phyloP scores from a whole-genome alignment of 2,797 vertebrate genomes.

The Merluccius polli region DNA sequence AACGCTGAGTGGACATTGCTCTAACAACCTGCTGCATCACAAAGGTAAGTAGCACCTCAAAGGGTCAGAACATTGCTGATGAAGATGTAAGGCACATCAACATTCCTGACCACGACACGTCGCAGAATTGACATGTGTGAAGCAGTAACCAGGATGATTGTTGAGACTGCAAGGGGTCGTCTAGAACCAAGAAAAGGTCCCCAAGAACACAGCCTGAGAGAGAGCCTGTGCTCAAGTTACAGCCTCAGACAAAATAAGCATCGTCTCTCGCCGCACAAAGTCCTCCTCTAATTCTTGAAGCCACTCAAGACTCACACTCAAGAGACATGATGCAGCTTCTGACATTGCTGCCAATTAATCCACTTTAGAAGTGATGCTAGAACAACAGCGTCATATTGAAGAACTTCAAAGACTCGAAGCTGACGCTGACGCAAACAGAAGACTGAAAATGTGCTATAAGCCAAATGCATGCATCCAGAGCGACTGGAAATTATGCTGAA shows the following conservation, averaged over 20 bases:
- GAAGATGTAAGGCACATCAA: too few relatives aligned
- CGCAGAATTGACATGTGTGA: too few relatives aligned
- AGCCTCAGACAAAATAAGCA: background rate
- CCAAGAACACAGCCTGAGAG: too few relatives aligned
- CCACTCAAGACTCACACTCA: too few relatives aligned
- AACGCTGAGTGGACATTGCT: background rate
- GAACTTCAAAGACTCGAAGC: conserved; percentile 3
- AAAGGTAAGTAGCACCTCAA: too few relatives aligned
- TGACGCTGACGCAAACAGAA: background rate
- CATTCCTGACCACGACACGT: too few relatives aligned
- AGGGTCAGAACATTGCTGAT: too few relatives aligned
- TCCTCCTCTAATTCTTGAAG: too few relatives aligned
- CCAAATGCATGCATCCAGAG: background rate
- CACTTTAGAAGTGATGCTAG: background rate
- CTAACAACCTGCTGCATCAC: background rate
- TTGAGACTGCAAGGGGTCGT: background rate
- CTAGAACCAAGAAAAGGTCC: background rate
- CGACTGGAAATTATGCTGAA: background rate
- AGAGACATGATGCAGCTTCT: conserved; percentile 5
- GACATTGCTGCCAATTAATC: conserved; percentile 6
- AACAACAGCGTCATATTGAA: background rate
- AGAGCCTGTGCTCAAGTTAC: background rate
- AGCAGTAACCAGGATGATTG: background rate
- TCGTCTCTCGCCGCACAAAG: background rate
- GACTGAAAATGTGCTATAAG: background rate